Percentiles rank a stretch among this genome's conserved stretches.
These are phyloP conservation scores for Autographa gamma DNA, from an alignment of 2,888 invertebrate genomes.

Conservation along the genomic window DNA sequence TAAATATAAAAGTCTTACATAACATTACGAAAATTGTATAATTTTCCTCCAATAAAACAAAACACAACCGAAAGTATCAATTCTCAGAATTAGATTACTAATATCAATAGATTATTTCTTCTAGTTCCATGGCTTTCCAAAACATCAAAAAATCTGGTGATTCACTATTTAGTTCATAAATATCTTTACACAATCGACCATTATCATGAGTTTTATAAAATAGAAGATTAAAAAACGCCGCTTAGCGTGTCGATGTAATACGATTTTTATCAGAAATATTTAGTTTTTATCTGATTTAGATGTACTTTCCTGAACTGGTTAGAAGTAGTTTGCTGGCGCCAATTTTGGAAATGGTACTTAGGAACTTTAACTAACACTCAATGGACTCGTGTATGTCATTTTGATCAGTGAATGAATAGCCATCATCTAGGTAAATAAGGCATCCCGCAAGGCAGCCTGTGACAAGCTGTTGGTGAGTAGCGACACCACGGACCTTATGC, in stretches of 20 bases:
- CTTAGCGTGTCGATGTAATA: constrained; percentile 1
- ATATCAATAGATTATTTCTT: constrained; percentile 13
- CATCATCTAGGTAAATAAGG: too few species aligned
- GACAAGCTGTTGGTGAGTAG: too few species aligned
- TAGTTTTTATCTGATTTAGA: not conserved
- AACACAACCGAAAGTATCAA: not conserved
- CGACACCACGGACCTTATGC: too few species aligned
- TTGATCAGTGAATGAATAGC: too few species aligned
- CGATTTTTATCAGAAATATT: constrained; percentile 1
- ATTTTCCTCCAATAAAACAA: not conserved
- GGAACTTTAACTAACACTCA: too few species aligned
- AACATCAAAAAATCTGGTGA: constrained; percentile 20
- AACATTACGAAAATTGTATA: too few species aligned
- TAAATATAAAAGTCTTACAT: too few species aligned
- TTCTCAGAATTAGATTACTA: constrained; percentile 35
- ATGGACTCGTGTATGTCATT: too few species aligned
- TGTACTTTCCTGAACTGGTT: not conserved
- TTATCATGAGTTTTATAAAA: constrained; percentile 2
- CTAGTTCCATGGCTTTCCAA: constrained; percentile 7
- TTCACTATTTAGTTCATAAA: not conserved
- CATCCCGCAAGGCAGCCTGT: too few species aligned
- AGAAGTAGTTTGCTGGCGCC: not conserved
- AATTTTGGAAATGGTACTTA: not conserved
- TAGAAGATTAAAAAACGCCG: not conserved
- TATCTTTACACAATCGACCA: not conserved